Base-by-base conservation (phyloP, 2,888 invertebrate species). In the Argyresthia goedartella region DNA sequence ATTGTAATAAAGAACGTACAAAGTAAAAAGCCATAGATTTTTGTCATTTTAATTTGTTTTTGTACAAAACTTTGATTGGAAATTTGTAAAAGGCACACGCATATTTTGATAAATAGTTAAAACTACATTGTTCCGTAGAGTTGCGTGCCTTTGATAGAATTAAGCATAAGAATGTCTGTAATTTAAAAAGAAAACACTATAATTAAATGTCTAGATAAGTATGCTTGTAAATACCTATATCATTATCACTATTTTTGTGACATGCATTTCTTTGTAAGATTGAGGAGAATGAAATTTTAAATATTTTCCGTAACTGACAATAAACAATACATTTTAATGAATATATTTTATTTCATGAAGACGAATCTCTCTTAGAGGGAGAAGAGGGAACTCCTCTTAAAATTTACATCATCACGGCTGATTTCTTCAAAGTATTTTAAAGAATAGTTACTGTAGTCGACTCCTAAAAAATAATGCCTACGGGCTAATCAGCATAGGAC, bases 231-330 rank as follows among this genome's bases (percentile, higher is more conserved):
- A 52, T 52, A 85, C 25, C 25, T 25, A 25, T 6, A 74, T 75
- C 77, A 44, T 74, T 81, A 82, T 81, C 70, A 73, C 81, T 76
- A 81, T 81, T 77, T 76, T 80, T 76, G 78, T 78, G 74, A 81
- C 84, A 84, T 84, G 82, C 81, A 82, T 82, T 82, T 84, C 75
- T 74, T 73, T 81, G 75, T 80, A 80, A 78, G 79, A 74, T 72
- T 75, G 66, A 69, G 81, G 81, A 81, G 75, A 76, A 79, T 81
- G 66, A 71, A 73, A 73, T 81, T 81, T 80, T 69, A 71, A 79
- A 76, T 81, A 78, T 81, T 82, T 81, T 79, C 78, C 75, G 61
- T 80, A 81, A 80, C 74, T 81, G 84, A 81, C 79, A 85, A 85
- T 86, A 86, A 86, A 86, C 78, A 76, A 16, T 46, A 39, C 35